Percentiles rank a stretch among this genome's conserved stretches.
Evolutionary conservation across 37 sponge, comb jelly and placozoan genomes (phyloP).

Genomic region (Eunapius fragilis): DNA sequence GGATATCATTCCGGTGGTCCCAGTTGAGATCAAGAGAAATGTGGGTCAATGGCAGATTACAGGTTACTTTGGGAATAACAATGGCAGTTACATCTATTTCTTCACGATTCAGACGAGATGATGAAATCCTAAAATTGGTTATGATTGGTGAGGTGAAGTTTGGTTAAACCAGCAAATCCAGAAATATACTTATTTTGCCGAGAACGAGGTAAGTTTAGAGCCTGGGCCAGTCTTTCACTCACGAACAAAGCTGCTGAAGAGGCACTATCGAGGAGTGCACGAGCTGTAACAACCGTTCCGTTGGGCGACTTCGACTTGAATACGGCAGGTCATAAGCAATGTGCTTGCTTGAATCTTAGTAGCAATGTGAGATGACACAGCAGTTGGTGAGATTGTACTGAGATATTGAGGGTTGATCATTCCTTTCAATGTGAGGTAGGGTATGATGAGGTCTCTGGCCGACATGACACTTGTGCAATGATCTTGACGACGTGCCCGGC

Average conservation of each 20-base stretch:
- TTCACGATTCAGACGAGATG: neutral
- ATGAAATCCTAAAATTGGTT: constrained; percentile 18
- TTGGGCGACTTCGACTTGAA: too few relatives aligned
- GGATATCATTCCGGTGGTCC: constrained; percentile 12
- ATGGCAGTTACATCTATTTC: constrained; percentile 33
- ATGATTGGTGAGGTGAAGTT: constrained; percentile 12
- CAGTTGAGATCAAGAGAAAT: constrained; percentile 9
- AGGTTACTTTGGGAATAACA: constrained; percentile 37
- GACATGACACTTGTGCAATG: constrained; percentile 22
- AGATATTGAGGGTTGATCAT: neutral
- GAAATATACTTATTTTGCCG: constrained; percentile 18
- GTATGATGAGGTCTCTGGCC: constrained; percentile 50
- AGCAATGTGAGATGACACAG: neutral
- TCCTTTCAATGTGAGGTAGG: constrained; percentile 19
- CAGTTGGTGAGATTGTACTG: too few relatives aligned
- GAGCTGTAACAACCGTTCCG: constrained; percentile 8
- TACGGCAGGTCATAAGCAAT: neutral
- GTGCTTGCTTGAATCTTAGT: neutral
- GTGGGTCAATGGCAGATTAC: constrained; percentile 29
- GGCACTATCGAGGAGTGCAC: constrained; percentile 41
- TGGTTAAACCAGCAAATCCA: constrained; percentile 45
- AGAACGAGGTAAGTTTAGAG: constrained; percentile 18
- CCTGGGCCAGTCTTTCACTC: constrained; percentile 23
- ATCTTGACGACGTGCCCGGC: constrained; percentile 22
- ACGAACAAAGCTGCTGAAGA: constrained; percentile 59